A percentile compares a stretch with the other conserved stretches of the same genome.
These are phyloP conservation scores for Capitella teleta DNA, from an alignment of 1,140 invertebrate genomes.

Conservation along the genomic window DNA sequence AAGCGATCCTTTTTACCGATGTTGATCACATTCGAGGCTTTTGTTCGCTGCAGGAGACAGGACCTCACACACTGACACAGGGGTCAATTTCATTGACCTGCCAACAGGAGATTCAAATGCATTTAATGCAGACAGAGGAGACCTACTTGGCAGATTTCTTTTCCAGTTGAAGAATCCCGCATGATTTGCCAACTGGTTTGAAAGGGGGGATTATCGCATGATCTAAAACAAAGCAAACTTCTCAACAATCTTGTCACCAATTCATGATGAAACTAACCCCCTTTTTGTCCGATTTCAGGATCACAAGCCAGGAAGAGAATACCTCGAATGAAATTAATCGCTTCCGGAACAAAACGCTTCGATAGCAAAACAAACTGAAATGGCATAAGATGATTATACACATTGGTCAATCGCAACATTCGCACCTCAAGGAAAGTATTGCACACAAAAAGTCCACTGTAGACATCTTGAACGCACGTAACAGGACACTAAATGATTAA, in stretches of 20 bases:
- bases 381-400: background rate
- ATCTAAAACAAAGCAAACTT: constrained; percentile 17
- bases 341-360: constrained; percentile 66
- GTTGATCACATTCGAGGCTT: too few relatives aligned
- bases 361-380: constrained; percentile 63
- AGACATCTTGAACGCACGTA: background rate
- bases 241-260: background rate
- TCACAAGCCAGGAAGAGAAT: constrained; percentile 24
- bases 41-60: too few relatives aligned
- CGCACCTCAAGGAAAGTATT: constrained; percentile 3
- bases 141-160: constrained; percentile 14
- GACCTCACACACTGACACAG: background rate
- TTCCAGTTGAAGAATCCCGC: constrained; percentile 20
- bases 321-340: constrained; percentile 59
- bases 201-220: constrained; percentile 28
- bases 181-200: constrained; percentile 24
- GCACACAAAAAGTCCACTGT: background rate
- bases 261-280: background rate
- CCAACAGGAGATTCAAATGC: constrained; percentile 30
- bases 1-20: too few relatives aligned
- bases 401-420: too few relatives aligned
- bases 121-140: background rate
- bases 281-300: background rate
- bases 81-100: background rate
- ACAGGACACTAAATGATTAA: constrained; percentile 1